These are phyloP conservation scores for Drosophila insularis DNA, from an alignment of 1,140 invertebrate species.

Conservation along the genomic window DNA sequence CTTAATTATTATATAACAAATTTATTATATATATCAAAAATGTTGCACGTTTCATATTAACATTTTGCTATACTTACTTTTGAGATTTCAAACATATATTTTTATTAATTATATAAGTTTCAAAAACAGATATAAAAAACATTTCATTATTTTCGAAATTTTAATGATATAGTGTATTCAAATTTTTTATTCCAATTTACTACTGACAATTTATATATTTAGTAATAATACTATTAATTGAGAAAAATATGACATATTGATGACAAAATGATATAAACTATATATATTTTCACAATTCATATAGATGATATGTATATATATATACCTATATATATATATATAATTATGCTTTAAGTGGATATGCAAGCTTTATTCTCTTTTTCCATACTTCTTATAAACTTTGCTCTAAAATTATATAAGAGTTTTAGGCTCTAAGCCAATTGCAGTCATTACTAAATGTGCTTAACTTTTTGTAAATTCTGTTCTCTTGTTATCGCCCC, in stretches of 20 bases:
- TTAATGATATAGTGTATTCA: background rate
- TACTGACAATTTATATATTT: conserved; percentile 4
- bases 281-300: conserved; percentile 13
- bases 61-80: background rate
- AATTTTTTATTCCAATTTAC: conserved; percentile 15
- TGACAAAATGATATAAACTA: background rate
- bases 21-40: background rate
- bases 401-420: conserved; percentile 42
- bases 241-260: conserved; percentile 15
- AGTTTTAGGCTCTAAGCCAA: conserved; percentile 42
- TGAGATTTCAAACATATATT: background rate
- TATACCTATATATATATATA: conserved; percentile 26
- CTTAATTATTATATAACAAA: background rate
- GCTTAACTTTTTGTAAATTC: conserved; percentile 66
- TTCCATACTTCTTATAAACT: conserved; percentile 33
- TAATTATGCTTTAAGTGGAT: conserved; percentile 24
- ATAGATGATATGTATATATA: conserved; percentile 7
- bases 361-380: conserved; percentile 44
- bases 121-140: background rate
- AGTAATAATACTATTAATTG: conserved; percentile 14
- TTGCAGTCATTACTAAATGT: conserved; percentile 53
- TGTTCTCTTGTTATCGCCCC: conserved; percentile 69
- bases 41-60: conserved; percentile 1
- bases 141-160: background rate
- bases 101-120: background rate